Base-by-base conservation (phyloP, 2,113 vertebrate genomes). In the Psammodynastes pulverulentus region DNA sequence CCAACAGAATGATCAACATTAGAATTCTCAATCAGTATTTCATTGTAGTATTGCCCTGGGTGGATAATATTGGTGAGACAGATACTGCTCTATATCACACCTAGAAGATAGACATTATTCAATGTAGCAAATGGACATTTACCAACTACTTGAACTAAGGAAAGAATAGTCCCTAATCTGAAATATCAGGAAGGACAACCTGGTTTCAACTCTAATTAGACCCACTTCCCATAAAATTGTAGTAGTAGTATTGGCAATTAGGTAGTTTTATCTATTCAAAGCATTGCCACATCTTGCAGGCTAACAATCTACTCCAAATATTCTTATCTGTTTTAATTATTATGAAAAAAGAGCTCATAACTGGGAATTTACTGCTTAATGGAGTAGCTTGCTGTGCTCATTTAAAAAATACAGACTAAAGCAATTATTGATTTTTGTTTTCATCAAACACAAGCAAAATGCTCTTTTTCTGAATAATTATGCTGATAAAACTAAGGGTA, bases 361-460 rank as follows among this genome's bases (percentile, higher is more conserved):
- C 0, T 0, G 86, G 58, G 87, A 87, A 96, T 94, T 93, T 93
- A 94, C 79, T 94, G 93, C 95, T 95, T 95, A 96, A 96, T 92
- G 92, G 95, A 94, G 52, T 92, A 72, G 94, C 96, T 95, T 85
- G 90, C 93, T n/a, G 19, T 93, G 95, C 96, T 93, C 92, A 90
- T 96, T 95, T 95, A 95, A 96, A 58, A 97, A 92, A 92, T 93
- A 96, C 92, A 95, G 96, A 95, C 93, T 96, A 96, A 93, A 92
- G 26, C 86, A 90, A 87, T 94, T 95, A 46, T 15, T 85, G 85
- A 52, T 94, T 94, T 90, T 54, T 92, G 86, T 46, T 5, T 84
- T 87, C 45, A n/a, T 58, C 91, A 56, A 94, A 95, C 89, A 62
- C 53, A 86, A 46, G 90, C 45, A 90, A 94, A 86, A 43, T 93